Conservation (phyloP, 2,113 vertebrate genomes). For the Bambusicola thoracicus region DNA sequence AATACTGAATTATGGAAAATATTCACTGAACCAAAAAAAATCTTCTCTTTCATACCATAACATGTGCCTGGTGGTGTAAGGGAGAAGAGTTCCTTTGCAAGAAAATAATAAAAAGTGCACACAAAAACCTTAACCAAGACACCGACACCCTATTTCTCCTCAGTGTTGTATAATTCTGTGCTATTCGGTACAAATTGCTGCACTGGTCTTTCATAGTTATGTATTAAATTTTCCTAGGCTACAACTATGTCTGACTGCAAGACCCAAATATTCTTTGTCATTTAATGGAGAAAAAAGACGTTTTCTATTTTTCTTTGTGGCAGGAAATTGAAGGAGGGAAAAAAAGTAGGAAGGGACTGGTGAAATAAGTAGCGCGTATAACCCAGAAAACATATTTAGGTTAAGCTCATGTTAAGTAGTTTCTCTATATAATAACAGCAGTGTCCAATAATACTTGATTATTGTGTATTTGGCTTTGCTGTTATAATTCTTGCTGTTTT, state of each 20-base stretch:
- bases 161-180: not conserved
- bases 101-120: not conserved
- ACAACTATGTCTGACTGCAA: not conserved
- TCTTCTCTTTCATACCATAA: not conserved
- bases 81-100: not conserved
- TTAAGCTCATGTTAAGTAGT: not conserved
- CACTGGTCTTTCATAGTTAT: not conserved
- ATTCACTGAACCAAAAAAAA: not conserved
- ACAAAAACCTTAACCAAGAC: not conserved
- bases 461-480: not conserved
- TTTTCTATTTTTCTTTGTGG: not conserved
- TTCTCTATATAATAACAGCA: not conserved
- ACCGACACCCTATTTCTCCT: not conserved
- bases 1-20: not conserved
- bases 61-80: not conserved
- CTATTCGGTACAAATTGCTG: not conserved
- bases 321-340: not conserved
- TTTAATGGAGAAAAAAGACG: not conserved
- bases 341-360: not conserved
- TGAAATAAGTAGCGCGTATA: not conserved
- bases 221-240: not conserved
- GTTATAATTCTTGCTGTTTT: not conserved
- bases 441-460: not conserved
- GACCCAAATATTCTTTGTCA: not conserved
- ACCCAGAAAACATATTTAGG: not conserved